Conservation (phyloP, 2,113 vertebrate genomes). For the Siniperca chuatsi region DNA sequence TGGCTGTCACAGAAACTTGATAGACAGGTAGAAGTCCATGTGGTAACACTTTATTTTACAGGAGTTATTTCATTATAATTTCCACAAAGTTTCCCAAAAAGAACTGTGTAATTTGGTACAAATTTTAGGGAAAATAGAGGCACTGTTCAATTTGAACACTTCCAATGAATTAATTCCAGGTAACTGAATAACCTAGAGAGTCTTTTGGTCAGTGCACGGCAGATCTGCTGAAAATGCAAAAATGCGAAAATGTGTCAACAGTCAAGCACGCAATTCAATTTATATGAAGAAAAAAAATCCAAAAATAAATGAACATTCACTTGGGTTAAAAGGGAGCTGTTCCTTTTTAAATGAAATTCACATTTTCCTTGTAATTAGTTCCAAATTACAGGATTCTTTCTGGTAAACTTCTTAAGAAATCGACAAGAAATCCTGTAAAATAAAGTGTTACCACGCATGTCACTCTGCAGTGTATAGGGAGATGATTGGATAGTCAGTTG, state of each 20-base stretch:
- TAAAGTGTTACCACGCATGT: background rate
- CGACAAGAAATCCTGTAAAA: no score
- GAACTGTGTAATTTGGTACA: background rate
- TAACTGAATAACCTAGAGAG: background rate
- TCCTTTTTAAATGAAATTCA: background rate
- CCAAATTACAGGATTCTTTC: background rate
- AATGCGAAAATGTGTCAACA: background rate
- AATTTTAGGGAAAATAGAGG: background rate
- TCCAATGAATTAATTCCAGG: background rate
- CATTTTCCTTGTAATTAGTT: no score
- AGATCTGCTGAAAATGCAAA: background rate
- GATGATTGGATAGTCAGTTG: no score
- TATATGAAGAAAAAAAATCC: background rate
- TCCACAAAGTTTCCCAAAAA: background rate
- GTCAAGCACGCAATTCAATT: background rate
- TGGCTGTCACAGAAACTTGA: background rate
- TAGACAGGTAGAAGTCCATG: background rate
- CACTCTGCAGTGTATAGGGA: background rate
- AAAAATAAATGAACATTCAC: background rate
- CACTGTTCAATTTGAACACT: background rate
- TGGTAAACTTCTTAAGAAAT: no score
- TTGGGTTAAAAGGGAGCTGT: background rate
- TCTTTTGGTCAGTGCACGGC: background rate
- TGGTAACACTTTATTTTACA: slow-evolving; percentile 1
- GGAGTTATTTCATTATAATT: slow-evolving; percentile 1